Base-by-base conservation (phyloP, 2,797 vertebrate genomes). In the Eulemur albifrons region DNA sequence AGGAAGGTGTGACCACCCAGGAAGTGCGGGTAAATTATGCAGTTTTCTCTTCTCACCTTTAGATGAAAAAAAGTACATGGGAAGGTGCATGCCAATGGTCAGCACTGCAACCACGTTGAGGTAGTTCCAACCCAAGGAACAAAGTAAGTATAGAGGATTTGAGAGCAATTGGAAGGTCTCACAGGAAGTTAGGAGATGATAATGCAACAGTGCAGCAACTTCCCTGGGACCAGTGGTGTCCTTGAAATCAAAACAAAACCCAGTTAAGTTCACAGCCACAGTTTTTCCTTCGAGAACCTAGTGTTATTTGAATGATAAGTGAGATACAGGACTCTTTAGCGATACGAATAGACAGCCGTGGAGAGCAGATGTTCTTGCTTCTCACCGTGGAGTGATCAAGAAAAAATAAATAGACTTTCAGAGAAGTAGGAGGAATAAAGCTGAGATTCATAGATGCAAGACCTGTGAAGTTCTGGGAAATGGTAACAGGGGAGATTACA, bases 21-120 rank as follows among this genome's bases (percentile, higher is more conserved):
- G 97, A 98, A 98, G 94, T 96, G 97, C 88, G 97, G 94, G 97
- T 96, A 98, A 98, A 98, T 97, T 98, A 97, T 97, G 96, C 85
- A 98, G 93, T 97, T 98, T 98, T 94, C 92, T 98, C 96, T 97
- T 97, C 87, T 95, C 88, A 0, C 90, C 88, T 96, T 95, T 27
- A 38, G 12, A 83, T 52, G 40, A 54, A 90, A 79, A 45, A 82
- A 25, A 43, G 32, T 12, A 25, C 17, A 20, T 6, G 43, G 9
- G 35, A 84, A 97, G 40, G 43, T 81, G 23, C 35, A n/a, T 84
- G 38, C 27, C 77, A 45, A 38, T 48, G 95, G 83, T 65, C 94
- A 93, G 76, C 40, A 38, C 15, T 40, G 69, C 38, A 79, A n/a
- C 40, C 73, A 20, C 18, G 18, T 0, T 4, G 8, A 92, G 40